Evolutionary conservation across 2,888 invertebrate species (phyloP).

Genomic region (Seira musarum): DNA sequence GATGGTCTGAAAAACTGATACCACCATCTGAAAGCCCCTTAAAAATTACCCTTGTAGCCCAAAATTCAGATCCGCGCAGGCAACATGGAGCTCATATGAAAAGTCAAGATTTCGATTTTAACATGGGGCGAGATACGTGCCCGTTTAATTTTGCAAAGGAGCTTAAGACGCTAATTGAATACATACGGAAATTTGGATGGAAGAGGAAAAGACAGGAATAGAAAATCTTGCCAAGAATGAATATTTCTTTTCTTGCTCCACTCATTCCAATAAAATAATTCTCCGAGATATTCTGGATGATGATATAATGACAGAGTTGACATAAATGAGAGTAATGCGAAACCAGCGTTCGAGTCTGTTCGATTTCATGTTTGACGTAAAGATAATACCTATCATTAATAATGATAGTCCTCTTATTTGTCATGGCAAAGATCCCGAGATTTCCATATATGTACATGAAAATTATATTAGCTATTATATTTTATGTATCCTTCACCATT

Average conservation of each 20-base stretch:
- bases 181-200: neutral
- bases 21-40: no score
- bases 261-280: constrained; percentile 2
- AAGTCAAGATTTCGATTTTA: no score
- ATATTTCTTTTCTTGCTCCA: neutral
- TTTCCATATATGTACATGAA: neutral
- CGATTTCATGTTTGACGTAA: constrained; percentile 6
- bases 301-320: neutral
- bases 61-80: no score
- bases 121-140: no score
- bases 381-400: constrained; percentile 11
- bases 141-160: no score
- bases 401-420: neutral
- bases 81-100: no score
- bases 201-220: neutral
- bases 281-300: neutral
- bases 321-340: constrained; percentile 2
- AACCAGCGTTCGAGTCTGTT: neutral
- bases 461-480: no score
- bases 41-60: no score
- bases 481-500: neutral
- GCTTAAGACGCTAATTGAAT: constrained; percentile 40
- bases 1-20: no score
- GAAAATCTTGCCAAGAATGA: constrained; percentile 1
- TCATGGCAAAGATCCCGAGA: neutral